Evolutionary conservation across 2,797 vertebrate species (phyloP), one percentile per base, ranked within the genome.

Genomic region (Falco concolor): DNA sequence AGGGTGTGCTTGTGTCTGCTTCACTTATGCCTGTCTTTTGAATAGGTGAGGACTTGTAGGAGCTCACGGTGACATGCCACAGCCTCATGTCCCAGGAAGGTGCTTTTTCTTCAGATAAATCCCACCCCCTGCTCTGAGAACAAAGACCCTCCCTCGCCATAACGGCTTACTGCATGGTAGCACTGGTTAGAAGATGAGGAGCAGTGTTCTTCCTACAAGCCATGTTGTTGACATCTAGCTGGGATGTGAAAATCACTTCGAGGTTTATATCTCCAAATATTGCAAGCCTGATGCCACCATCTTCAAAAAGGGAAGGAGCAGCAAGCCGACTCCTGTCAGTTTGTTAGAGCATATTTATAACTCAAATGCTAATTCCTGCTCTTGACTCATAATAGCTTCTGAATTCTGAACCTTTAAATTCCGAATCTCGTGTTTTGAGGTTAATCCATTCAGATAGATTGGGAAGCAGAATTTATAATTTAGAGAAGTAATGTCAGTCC

Each of bases 311-410:
- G 91, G 84, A 96, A 96, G 95, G 95, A 96, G 94, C 84, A 96
- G 94, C 88, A 96, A 94, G 96, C 94, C 63, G 50, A 86, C 95
- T 87, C 92, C 95, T 74, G 42, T 96, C 96, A 94, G 93, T 96
- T 97, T 97, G 94, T 95, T 93, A 74, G 96, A 97, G 95, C 91
- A 40, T 94, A 92, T 96, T 97, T 97, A 96, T 96, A 98, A 98
- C 95, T 96, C 82, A 38, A 50, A 96, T 89, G 95, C 97, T 98
- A 96, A 96, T 97, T 98, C 96, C 95, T 95, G 95, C 97, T 97
- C 97, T 97, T 95, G 95, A 97, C 97, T 97, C 97, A 96, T 97
- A 96, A 97, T 97, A 97, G 96, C 97, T 96, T 96, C 95, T 92
- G 97, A 97, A 97, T 97, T 90, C 95, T 93, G 89, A 96, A 96